Evolutionary conservation across 2,113 vertebrate genomes (phyloP).

Genomic region (Prinia subflava): DNA sequence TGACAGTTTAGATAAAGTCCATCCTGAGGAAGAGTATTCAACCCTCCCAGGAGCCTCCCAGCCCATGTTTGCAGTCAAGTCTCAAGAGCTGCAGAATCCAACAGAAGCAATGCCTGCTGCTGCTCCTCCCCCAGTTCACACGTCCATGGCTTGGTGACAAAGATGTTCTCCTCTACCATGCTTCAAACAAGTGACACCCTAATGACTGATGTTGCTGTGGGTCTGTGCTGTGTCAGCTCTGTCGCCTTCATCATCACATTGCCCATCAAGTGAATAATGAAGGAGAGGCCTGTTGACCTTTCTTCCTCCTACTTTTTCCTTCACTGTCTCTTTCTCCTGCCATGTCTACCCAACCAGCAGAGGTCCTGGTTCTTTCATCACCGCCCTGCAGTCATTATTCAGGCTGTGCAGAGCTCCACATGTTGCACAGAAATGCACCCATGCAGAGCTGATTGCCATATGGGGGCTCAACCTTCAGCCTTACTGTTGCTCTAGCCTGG

Average conservation of each 20-base stretch:
- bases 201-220: rapidly evolving
- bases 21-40: neutral
- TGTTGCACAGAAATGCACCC: neutral
- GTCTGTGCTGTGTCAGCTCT: neutral
- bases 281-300: neutral
- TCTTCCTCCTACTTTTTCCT: neutral
- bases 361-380: neutral
- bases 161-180: neutral
- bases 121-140: neutral
- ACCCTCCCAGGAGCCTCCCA: neutral
- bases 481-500: neutral
- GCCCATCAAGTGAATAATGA: neutral
- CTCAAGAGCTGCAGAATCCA: neutral
- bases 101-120: neutral
- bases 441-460: neutral
- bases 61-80: neutral
- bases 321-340: neutral
- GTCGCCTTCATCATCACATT: neutral
- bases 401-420: neutral
- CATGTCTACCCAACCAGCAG: neutral
- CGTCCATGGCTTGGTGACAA: neutral
- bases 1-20: neutral
- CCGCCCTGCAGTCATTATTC: neutral
- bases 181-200: neutral
- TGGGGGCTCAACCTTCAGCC: neutral